Conservation (phyloP, 2,113 vertebrate species). For the Rhinolophus sinicus region DNA sequence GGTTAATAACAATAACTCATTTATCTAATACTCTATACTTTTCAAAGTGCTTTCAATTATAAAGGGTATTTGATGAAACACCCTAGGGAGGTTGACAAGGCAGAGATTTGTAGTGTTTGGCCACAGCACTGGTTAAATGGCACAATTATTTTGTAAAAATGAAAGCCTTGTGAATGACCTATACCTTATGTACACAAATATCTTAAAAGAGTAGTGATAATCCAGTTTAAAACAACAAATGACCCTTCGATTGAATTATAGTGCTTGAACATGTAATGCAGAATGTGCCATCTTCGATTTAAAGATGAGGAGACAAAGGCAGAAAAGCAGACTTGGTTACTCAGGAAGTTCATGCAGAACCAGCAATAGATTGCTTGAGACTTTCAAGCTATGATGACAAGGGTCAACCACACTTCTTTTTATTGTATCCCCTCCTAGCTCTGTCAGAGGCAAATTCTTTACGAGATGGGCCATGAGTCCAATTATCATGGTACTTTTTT, state of each 20-base stretch:
- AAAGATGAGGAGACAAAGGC: conserved; percentile 17
- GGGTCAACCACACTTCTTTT: background rate
- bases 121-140: background rate
- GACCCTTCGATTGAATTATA: background rate
- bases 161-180: background rate
- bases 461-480: background rate
- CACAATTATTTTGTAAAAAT: conserved; percentile 5
- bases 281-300: background rate
- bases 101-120: background rate
- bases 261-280: background rate
- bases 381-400: background rate
- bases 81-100: background rate
- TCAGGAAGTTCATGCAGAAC: background rate
- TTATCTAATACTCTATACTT: conserved; percentile 23
- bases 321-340: background rate
- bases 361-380: background rate
- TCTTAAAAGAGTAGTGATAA: background rate
- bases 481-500: background rate
- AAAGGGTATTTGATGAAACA: conserved; percentile 36
- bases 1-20: conserved; percentile 49
- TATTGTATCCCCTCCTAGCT: background rate
- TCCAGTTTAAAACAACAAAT: background rate
- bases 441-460: background rate
- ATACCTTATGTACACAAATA: background rate
- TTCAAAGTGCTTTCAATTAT: conserved; percentile 55